A percentile compares a stretch with the other conserved stretches of the same genome.
Conservation (phyloP, 2,797 vertebrate genomes). For the Falco cherrug region DNA sequence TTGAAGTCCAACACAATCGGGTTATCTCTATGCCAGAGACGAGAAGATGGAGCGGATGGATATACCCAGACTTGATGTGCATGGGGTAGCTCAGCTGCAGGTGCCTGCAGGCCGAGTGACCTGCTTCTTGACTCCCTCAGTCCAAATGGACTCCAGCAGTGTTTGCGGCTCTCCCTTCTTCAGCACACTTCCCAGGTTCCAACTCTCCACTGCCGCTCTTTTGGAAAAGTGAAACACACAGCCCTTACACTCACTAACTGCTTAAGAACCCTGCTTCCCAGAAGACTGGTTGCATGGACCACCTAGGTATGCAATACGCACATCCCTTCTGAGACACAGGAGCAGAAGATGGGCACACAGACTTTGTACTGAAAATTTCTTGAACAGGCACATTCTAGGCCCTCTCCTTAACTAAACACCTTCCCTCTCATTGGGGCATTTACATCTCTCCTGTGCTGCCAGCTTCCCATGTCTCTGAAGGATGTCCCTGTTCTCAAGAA, state of each 20-base stretch:
- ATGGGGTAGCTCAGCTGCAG: background rate
- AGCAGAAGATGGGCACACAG: background rate
- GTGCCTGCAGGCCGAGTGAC: background rate
- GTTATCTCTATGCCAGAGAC: background rate
- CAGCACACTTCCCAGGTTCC: background rate
- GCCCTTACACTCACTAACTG: background rate
- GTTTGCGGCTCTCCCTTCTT: background rate
- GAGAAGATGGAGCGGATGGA: background rate
- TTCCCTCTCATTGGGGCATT: background rate
- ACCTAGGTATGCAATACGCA: background rate
- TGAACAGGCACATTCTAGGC: background rate
- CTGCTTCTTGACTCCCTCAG: background rate
- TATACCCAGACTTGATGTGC: rapidly evolving
- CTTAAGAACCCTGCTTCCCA: background rate
- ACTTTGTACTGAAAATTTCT: background rate
- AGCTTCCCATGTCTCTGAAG: background rate
- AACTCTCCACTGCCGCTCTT: background rate
- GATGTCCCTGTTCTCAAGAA: background rate
- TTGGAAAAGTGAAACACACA: background rate
- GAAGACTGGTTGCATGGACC: rapidly evolving
- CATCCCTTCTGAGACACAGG: background rate
- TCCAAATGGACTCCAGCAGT: background rate
- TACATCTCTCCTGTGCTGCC: background rate
- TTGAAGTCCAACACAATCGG: rapidly evolving
- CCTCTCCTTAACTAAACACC: background rate